Evolutionary conservation across 1,140 invertebrate species (phyloP).

Genomic region (Trachelipus rathkii): DNA sequence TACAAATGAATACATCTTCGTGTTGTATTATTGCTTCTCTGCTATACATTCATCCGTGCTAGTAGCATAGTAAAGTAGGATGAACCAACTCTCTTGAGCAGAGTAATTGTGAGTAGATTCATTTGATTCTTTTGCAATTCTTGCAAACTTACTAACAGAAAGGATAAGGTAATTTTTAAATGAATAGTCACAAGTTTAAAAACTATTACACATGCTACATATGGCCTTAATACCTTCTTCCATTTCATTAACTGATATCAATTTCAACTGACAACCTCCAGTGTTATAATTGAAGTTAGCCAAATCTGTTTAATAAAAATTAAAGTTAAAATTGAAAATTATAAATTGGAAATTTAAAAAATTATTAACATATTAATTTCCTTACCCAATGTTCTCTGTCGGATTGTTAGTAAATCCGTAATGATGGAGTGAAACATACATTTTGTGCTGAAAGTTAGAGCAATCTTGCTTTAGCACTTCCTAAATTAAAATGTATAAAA

Average conservation of each 20-base stretch:
- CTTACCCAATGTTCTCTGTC: background rate
- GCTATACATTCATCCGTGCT: background rate
- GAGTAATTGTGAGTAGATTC: background rate
- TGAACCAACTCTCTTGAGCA: background rate
- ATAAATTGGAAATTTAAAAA: background rate
- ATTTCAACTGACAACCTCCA: background rate
- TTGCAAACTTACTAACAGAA: too few relatives aligned
- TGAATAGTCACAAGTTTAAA: too few relatives aligned
- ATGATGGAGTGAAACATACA: background rate
- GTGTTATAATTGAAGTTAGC: background rate
- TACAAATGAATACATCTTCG: background rate
- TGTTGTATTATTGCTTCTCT: background rate
- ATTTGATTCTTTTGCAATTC: too few relatives aligned
- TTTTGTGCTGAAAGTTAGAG: background rate
- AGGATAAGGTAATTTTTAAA: too few relatives aligned
- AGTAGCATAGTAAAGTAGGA: background rate
- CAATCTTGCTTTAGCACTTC: background rate
- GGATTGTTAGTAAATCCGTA: background rate
- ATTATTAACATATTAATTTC: too few relatives aligned
- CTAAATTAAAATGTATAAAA: background rate
- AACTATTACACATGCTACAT: too few relatives aligned
- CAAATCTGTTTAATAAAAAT: background rate
- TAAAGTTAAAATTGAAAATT: background rate
- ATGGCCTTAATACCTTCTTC: background rate
- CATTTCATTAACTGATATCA: background rate